Percentiles rank a stretch among this genome's conserved stretches.
phyloP scores from a whole-genome alignment of 2,113 vertebrate species.

The Sphyrna mokarran region DNA sequence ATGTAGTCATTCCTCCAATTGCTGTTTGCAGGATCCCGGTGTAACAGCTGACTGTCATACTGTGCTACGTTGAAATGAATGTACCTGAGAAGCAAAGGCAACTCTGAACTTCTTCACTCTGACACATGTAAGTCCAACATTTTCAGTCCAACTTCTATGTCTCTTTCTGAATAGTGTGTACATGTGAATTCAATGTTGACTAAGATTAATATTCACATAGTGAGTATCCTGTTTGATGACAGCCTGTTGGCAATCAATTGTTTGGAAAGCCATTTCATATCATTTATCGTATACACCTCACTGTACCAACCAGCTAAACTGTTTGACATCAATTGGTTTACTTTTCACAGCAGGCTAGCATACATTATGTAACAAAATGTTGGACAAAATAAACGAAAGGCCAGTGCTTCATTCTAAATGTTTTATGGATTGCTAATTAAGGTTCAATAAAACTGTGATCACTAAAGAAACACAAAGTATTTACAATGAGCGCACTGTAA shows the following conservation, averaged over 20 bases:
- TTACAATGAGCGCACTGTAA: not conserved
- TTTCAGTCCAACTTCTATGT: not conserved
- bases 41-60: too few species aligned
- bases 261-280: not conserved
- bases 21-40: too few species aligned
- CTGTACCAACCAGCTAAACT: not conserved
- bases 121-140: not conserved
- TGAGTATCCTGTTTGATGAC: not conserved
- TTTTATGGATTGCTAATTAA: not conserved
- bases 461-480: not conserved
- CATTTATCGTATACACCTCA: not conserved
- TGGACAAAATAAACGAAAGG: not conserved
- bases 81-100: not conserved
- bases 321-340: constrained; percentile 2
- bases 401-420: not conserved
- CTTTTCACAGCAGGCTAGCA: not conserved
- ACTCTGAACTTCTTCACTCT: not conserved
- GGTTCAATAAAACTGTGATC: not conserved
- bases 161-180: not conserved
- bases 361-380: not conserved
- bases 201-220: not conserved
- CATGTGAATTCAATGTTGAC: not conserved
- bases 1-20: not conserved
- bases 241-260: not conserved
- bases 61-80: not conserved